Conservation (phyloP, 1,140 invertebrate genomes). For the Tetragnatha versicolor region DNA sequence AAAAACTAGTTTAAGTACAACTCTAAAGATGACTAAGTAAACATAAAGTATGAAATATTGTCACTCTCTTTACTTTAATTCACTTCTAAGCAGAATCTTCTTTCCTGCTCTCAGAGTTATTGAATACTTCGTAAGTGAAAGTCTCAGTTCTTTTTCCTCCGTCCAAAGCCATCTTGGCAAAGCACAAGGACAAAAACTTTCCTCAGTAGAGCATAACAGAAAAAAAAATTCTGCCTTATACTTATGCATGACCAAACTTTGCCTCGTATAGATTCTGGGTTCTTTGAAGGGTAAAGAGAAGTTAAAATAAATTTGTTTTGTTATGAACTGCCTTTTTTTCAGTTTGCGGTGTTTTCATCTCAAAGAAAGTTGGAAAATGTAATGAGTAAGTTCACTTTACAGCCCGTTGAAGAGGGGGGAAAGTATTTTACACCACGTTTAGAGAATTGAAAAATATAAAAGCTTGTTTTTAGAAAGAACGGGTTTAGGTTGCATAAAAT, state of each 20-base stretch:
- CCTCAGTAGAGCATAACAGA: no score
- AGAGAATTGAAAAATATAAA: no score
- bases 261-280: background rate
- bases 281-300: background rate
- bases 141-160: background rate
- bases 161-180: background rate
- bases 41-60: background rate
- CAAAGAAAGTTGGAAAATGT: background rate
- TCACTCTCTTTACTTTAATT: background rate
- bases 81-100: background rate
- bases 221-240: conserved; percentile 16
- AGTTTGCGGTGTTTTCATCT: background rate
- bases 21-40: no score
- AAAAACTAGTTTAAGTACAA: no score
- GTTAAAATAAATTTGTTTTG: background rate
- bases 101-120: background rate
- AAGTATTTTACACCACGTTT: no score
- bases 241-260: background rate
- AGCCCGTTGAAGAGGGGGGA: background rate
- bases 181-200: background rate
- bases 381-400: background rate
- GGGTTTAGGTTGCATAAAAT: no score
- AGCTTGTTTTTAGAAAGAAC: no score
- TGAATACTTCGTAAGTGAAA: background rate
- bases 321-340: background rate